Percentiles rank a stretch among this genome's conserved stretches.
Conservation (phyloP, 2,888 invertebrate genomes). For the Therioaphis trifolii region DNA sequence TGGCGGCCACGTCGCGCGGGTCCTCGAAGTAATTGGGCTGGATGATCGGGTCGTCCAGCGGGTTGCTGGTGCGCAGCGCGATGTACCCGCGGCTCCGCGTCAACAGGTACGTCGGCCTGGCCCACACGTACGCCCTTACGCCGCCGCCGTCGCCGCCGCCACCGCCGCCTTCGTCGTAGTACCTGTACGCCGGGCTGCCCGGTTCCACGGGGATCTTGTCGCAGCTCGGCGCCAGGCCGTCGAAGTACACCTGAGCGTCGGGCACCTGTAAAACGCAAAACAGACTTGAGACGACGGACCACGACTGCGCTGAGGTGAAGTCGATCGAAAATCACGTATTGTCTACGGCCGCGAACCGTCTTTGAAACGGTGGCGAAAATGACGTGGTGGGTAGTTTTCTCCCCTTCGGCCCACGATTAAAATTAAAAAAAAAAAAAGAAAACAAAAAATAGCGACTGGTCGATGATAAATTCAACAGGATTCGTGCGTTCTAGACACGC, state of each 20-base stretch:
- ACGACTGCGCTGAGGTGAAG: no score
- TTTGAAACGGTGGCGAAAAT: no score
- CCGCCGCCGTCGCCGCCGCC: slow-evolving; percentile 61
- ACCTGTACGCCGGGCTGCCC: slow-evolving; percentile 30
- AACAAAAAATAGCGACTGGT: no score
- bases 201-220: slow-evolving; percentile 37
- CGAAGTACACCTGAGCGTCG: slow-evolving; percentile 70
- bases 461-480: no score
- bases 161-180: no score
- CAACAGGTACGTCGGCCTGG: slow-evolving; percentile 68
- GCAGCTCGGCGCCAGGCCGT: slow-evolving; percentile 68
- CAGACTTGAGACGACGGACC: no score
- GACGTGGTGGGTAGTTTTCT: no score
- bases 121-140: slow-evolving; percentile 66
- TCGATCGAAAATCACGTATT: not conserved
- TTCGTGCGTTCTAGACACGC: no score
- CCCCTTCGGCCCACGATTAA: no score
- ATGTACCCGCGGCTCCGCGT: slow-evolving; percentile 67
- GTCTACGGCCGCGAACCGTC: not conserved
- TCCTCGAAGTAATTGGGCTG: slow-evolving; percentile 72
- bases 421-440: no score
- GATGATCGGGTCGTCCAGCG: slow-evolving; percentile 71
- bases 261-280: slow-evolving; percentile 67
- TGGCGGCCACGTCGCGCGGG: slow-evolving; percentile 68
- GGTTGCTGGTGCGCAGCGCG: slow-evolving; percentile 70